These are phyloP conservation scores for Zosterops japonicus DNA, from an alignment of 2,113 vertebrate species.

Conservation along the genomic window DNA sequence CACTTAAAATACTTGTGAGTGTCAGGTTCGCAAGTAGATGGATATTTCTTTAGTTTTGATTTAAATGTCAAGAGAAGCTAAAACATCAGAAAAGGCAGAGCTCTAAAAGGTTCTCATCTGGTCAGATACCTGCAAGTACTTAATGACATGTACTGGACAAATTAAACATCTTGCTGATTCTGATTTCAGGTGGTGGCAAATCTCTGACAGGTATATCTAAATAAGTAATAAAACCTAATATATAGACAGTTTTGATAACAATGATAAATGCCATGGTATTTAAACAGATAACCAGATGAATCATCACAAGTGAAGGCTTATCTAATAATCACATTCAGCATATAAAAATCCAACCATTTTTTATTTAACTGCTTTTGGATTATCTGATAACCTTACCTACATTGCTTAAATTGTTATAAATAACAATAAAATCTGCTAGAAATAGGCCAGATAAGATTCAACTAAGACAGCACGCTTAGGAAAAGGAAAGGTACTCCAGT, in stretches of 20 bases:
- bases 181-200: neutral
- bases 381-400: neutral
- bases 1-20: conserved; percentile 47
- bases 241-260: neutral
- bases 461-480: neutral
- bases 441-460: neutral
- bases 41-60: neutral
- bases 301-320: neutral
- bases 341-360: neutral
- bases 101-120: neutral
- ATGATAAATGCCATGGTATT: neutral
- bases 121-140: neutral
- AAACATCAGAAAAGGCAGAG: neutral
- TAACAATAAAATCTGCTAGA: neutral
- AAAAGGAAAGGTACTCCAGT: neutral
- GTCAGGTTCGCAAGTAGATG: neutral
- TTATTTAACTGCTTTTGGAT: neutral
- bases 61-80: neutral
- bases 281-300: neutral
- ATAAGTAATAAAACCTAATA: neutral
- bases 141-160: neutral
- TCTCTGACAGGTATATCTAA: neutral
- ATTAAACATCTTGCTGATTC: neutral
- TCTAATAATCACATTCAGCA: neutral
- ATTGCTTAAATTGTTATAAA: neutral